Percentiles rank a stretch among this genome's conserved stretches.
phyloP scores from a whole-genome alignment of 2,888 invertebrate species.

The Andricus curvator region DNA sequence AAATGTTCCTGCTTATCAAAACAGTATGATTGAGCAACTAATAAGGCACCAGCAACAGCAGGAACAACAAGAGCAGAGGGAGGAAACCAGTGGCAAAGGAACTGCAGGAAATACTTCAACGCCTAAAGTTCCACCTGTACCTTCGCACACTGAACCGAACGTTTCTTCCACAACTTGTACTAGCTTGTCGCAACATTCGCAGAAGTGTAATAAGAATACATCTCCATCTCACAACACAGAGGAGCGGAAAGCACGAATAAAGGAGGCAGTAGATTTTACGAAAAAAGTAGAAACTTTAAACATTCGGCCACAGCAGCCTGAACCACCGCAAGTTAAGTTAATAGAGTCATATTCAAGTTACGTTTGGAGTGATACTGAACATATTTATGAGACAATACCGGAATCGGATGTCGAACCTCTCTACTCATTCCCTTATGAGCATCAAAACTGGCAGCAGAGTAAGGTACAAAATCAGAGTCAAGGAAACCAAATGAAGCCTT shows the following conservation, averaged over 20 bases:
- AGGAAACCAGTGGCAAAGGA: conserved; percentile 69
- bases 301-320: conserved; percentile 63
- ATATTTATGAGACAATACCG: conserved; percentile 85
- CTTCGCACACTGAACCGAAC: conserved; percentile 69
- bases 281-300: conserved; percentile 67
- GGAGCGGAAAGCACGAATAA: conserved; percentile 68
- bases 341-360: conserved; percentile 71
- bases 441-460: conserved; percentile 62
- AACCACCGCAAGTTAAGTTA: conserved; percentile 66
- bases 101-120: conserved; percentile 65
- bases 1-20: conserved; percentile 78
- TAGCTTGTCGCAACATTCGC: conserved; percentile 44
- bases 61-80: conserved; percentile 50
- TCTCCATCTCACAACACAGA: conserved; percentile 67
- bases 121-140: conserved; percentile 67
- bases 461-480: conserved; percentile 53
- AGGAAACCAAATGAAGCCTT: conserved; percentile 58
- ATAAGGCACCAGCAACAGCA: conserved; percentile 76
- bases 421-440: conserved; percentile 83
- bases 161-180: conserved; percentile 43
- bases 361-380: conserved; percentile 80
- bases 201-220: conserved; percentile 15
- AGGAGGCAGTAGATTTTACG: conserved; percentile 71
- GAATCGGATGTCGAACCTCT: conserved; percentile 83
- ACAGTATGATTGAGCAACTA: conserved; percentile 79